Conservation (phyloP, 2,797 vertebrate species). For the Antrozous pallidus region DNA sequence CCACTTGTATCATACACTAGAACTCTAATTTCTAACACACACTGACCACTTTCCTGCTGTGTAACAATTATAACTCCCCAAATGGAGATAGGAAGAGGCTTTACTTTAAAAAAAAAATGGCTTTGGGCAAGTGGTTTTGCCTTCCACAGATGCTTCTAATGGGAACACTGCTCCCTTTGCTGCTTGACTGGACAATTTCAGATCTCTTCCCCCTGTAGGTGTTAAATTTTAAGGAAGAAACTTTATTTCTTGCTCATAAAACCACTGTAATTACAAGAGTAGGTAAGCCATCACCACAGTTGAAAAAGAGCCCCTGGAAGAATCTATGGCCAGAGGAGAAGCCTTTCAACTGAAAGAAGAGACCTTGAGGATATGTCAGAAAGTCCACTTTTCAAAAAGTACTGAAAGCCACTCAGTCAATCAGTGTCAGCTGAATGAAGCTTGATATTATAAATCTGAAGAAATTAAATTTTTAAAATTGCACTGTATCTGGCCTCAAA, state of each 20-base stretch:
- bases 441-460: conserved; percentile 59
- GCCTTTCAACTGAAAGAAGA: conserved; percentile 33
- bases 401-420: conserved; percentile 60
- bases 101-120: neutral
- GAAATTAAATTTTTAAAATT: conserved; percentile 69
- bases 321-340: neutral
- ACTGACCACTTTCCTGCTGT: neutral
- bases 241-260: neutral
- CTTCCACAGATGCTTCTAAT: neutral
- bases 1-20: neutral
- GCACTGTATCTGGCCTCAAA: conserved; percentile 62
- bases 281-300: neutral
- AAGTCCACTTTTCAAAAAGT: conserved; percentile 49
- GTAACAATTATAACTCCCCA: neutral
- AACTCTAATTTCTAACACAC: neutral
- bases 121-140: neutral
- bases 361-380: conserved; percentile 47
- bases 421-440: conserved; percentile 54
- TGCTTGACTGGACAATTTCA: neutral
- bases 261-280: neutral
- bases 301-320: neutral
- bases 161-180: neutral
- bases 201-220: neutral
- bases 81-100: neutral
- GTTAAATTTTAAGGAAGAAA: neutral